phyloP scores from a whole-genome alignment of 2,113 vertebrate genomes.

The Isichthys henryi region DNA sequence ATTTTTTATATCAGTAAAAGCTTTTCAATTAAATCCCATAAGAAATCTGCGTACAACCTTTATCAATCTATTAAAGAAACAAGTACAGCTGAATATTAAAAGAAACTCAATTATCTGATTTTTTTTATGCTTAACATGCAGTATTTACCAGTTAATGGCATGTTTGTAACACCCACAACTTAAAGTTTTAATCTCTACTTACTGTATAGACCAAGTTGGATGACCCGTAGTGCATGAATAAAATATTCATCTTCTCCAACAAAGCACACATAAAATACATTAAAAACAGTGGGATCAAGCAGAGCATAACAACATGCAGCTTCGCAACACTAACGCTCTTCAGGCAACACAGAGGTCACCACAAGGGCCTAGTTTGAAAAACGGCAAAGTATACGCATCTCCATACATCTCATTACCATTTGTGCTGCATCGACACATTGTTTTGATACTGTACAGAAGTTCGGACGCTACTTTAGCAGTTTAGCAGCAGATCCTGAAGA shows the following conservation, averaged over 20 bases:
- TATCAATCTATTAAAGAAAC: background rate
- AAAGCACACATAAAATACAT: background rate
- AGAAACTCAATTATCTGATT: background rate
- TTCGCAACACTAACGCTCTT: background rate
- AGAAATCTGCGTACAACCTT: background rate
- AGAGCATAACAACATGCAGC: background rate
- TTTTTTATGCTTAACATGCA: background rate
- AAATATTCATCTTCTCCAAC: background rate
- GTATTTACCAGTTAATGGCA: background rate
- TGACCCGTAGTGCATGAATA: background rate
- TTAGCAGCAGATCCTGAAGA: background rate
- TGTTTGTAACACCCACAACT: background rate
- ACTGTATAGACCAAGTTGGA: background rate
- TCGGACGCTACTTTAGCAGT: background rate
- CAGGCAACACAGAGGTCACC: background rate
- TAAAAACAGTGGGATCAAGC: slow-evolving; percentile 1
- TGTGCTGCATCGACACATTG: slow-evolving; percentile 5
- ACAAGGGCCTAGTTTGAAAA: background rate
- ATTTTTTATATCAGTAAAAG: background rate
- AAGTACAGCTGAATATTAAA: background rate
- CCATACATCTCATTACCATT: background rate
- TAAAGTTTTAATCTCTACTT: background rate
- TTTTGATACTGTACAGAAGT: background rate
- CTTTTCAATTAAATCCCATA: background rate
- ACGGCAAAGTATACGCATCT: background rate